phyloP scores from a whole-genome alignment of 2,113 vertebrate genomes.

The Sardina pilchardus region DNA sequence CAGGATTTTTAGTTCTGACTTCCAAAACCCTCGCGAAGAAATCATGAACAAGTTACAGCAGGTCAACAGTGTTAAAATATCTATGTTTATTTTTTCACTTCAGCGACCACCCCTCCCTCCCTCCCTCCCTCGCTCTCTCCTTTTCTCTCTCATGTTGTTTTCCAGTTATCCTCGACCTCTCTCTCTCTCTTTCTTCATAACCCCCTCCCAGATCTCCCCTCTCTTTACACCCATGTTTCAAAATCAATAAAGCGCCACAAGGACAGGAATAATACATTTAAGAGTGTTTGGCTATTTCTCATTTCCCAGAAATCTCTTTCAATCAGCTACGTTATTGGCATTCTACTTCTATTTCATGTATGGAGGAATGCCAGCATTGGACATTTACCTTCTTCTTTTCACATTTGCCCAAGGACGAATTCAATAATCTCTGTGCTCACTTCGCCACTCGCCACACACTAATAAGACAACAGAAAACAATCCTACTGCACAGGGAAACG shows the following conservation, averaged over 20 bases:
- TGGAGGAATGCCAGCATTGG: neutral
- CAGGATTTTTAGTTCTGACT: too few species aligned
- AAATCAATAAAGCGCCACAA: conserved; percentile 37
- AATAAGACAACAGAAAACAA: conserved; percentile 6
- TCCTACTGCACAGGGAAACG: neutral
- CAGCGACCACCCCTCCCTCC: neutral
- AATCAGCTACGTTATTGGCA: conserved; percentile 18
- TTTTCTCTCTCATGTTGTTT: neutral
- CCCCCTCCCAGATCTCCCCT: neutral
- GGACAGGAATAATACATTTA: conserved; percentile 32
- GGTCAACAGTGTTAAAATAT: conserved; percentile 32
- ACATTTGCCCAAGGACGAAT: conserved; percentile 16
- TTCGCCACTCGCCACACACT: neutral
- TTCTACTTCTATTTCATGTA: conserved; percentile 14
- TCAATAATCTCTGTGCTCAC: conserved; percentile 10
- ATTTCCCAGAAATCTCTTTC: conserved; percentile 26
- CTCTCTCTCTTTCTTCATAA: neutral
- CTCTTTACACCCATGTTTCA: conserved; percentile 3
- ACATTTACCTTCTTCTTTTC: neutral
- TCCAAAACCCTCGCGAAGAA: conserved; percentile 36
- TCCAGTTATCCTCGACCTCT: neutral
- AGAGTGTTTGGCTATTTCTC: conserved; percentile 23
- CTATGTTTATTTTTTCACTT: conserved; percentile 28
- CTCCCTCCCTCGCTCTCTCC: neutral
- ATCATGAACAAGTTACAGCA: conserved; percentile 37